phyloP scores from a whole-genome alignment of 23 tunicate genomes.

The Clavelina lepadiformis region DNA sequence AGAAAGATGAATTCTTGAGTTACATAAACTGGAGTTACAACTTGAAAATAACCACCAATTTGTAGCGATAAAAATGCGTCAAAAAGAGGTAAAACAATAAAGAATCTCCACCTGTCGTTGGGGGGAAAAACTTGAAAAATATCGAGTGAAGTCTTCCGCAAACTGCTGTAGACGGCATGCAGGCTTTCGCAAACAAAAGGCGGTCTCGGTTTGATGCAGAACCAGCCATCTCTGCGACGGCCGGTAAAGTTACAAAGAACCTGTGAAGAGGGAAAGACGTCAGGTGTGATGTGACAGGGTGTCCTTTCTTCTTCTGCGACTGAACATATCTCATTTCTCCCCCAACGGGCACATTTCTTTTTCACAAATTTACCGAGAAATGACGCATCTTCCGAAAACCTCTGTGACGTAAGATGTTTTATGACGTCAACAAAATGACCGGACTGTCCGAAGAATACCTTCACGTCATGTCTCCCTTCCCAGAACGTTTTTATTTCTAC shows the following conservation, averaged over 20 bases:
- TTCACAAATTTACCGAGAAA: conserved; percentile 9
- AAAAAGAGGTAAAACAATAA: not conserved
- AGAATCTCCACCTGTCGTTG: conserved; percentile 19
- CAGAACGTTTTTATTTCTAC: conserved; percentile 3
- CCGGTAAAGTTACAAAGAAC: conserved; percentile 6
- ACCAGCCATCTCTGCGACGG: conserved; percentile 17
- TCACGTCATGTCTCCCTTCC: conserved; percentile 17
- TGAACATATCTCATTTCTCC: not conserved
- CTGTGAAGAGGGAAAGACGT: not conserved
- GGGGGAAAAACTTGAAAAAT: conserved; percentile 25
- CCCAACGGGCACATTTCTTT: too few relatives aligned
- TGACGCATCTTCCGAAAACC: not conserved
- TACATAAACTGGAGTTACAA: not conserved
- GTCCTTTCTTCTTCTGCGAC: not conserved
- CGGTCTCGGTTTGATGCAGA: conserved; percentile 19
- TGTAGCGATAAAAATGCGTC: not conserved
- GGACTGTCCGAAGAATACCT: conserved; percentile 22
- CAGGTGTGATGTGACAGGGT: conserved; percentile 4
- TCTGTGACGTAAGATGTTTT: conserved; percentile 11
- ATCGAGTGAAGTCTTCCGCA: conserved; percentile 18
- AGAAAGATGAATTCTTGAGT: not conserved
- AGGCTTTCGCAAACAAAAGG: not conserved
- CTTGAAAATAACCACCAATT: not conserved
- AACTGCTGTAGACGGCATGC: conserved; percentile 7
- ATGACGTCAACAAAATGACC: conserved; percentile 23